These are phyloP conservation scores for Lacerta bilineata DNA, from an alignment of 2,797 vertebrate genomes.

Conservation along the genomic window DNA sequence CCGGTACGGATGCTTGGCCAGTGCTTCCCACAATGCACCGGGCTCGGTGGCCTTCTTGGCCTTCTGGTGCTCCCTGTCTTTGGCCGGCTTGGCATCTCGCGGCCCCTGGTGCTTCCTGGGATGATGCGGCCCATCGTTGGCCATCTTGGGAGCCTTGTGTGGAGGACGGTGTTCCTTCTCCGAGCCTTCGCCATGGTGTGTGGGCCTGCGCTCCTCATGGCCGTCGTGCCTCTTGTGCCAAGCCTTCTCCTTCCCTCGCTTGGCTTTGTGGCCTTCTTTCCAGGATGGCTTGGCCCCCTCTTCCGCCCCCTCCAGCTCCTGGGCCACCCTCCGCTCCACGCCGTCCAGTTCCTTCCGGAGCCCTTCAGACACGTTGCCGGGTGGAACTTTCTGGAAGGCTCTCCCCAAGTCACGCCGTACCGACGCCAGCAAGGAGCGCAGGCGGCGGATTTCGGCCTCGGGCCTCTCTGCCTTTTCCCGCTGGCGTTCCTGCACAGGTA, in stretches of 20 bases:
- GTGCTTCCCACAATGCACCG: conserved; percentile 51
- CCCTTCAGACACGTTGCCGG: conserved; percentile 11
- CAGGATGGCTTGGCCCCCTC: neutral
- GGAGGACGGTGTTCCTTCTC: conserved; percentile 34
- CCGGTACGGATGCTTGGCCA: conserved; percentile 73
- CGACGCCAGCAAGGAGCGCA: conserved; percentile 40
- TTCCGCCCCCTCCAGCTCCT: conserved; percentile 56
- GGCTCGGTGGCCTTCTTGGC: conserved; percentile 30
- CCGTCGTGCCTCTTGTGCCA: conserved; percentile 16
- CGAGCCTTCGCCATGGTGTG: conserved; percentile 5
- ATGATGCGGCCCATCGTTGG: neutral
- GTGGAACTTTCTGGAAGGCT: neutral
- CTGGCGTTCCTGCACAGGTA: conserved; percentile 30
- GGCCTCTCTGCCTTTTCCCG: accelerated
- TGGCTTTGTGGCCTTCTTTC: neutral
- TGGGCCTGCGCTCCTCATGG: accelerated
- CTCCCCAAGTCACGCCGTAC: conserved; percentile 67
- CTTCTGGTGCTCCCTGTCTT: conserved; percentile 52
- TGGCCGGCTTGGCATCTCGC: neutral
- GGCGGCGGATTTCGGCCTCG: neutral
- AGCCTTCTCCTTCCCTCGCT: neutral
- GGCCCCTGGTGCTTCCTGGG: neutral
- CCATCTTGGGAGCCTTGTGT: neutral
- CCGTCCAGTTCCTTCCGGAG: conserved; percentile 49
- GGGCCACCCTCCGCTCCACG: conserved; percentile 75